Base-by-base conservation (phyloP, 2,888 invertebrate species). In the Priocnemis perturbator region DNA sequence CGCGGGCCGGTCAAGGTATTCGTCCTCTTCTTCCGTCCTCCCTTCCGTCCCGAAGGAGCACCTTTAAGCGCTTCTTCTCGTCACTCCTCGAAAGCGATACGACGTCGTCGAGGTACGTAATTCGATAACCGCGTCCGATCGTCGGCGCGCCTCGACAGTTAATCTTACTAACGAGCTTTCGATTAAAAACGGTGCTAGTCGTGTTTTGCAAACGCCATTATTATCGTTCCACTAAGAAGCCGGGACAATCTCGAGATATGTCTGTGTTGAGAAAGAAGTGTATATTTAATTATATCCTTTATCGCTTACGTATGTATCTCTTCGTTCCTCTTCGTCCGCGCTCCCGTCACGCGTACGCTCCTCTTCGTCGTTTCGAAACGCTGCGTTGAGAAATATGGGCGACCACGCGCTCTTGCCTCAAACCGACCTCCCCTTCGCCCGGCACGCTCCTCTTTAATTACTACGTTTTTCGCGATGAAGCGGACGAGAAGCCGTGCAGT, bases 191-290 rank as follows among this genome's bases (percentile, higher is more conserved):
- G 59, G 52, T 60, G 66, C 72, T 69, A 72, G 58, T 69, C 52
- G 64, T 63, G 67, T 56, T 67, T 68, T 65, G 65, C 67, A 57
- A 57, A 50, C 53, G 67, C 59, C 52, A 20, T 53, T 69, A 64
- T 59, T 68, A 60, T 73, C 73, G 68, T 77, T 82, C 71, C 77
- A 81, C 82, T 84, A 84, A 82, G 70, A 84, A 83, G 83, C 83
- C 71, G 80, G 80, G 82, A 81, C 76, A 83, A 82, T 83, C 76
- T 79, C 81, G 81, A 84, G 87, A 87, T 87, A 87, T 87, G 87
- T 87, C 76, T 84, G 78, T 83, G 73, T 83, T 84, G 84, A 84
- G 83, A 85, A 84, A 85, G 84, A 85, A 82, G 83, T 74, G 47
- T 68, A 73, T 64, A 65, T 71, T 71, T 70, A 74, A 69, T 70